Evolutionary conservation across 2,113 vertebrate species (phyloP).

Genomic region (Emydocephalus ijimae): DNA sequence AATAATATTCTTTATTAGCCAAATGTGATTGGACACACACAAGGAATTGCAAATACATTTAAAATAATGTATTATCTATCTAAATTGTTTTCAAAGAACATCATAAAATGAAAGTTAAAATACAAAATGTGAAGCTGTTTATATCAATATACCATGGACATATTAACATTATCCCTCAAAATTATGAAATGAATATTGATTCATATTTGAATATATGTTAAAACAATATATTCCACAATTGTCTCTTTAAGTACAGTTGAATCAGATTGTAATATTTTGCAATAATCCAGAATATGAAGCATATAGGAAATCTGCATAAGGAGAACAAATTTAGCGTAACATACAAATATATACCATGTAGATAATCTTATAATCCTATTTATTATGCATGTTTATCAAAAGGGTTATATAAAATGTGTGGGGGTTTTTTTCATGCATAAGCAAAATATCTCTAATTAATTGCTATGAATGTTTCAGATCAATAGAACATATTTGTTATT

Average conservation of each 20-base stretch:
- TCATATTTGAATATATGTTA: constrained; percentile 1
- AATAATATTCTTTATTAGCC: background rate
- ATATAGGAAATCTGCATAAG: fast-evolving
- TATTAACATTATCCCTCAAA: background rate
- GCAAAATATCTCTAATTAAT: constrained; percentile 52
- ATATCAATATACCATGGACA: background rate
- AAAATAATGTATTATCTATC: background rate
- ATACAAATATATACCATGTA: constrained; percentile 2
- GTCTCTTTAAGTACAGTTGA: background rate
- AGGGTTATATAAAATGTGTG: constrained; percentile 24
- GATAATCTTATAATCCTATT: background rate
- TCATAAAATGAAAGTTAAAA: background rate
- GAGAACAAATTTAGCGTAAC: background rate
- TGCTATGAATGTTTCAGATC: constrained; percentile 38
- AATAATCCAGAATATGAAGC: background rate
- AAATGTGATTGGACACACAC: background rate
- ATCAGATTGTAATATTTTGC: background rate
- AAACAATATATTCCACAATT: constrained; percentile 13
- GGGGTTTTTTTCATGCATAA: constrained; percentile 5
- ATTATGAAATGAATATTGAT: background rate
- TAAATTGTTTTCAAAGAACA: background rate
- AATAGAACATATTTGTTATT: constrained; percentile 38
- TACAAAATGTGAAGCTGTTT: background rate
- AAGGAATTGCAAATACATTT: background rate
- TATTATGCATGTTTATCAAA: fast-evolving